These are phyloP conservation scores for Pristionchus entomophagus DNA, from an alignment of 2,888 invertebrate genomes.

Conservation along the genomic window DNA sequence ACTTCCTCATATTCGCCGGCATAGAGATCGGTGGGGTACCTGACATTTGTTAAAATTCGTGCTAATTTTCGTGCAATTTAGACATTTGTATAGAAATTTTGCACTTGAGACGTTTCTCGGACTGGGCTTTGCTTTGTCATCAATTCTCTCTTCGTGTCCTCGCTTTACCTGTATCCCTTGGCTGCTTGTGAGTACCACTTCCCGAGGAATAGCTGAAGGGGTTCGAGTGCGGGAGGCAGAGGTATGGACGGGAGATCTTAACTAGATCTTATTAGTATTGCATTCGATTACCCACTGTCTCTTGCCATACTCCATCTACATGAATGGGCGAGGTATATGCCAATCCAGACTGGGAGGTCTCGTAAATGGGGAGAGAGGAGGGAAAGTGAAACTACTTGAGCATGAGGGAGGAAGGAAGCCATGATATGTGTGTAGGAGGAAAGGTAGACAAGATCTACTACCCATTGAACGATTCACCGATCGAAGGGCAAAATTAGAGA, in stretches of 20 bases:
- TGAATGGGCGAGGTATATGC: background rate
- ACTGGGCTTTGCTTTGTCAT: background rate
- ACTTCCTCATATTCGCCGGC: conserved; percentile 71
- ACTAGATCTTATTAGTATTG: conserved; percentile 31
- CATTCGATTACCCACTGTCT: conserved; percentile 1
- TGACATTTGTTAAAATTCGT: conserved; percentile 62
- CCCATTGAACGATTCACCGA: background rate
- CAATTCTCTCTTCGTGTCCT: background rate
- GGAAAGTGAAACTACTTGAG: conserved; percentile 44
- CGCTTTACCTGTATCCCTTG: conserved; percentile 47
- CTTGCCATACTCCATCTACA: background rate
- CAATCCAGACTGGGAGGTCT: conserved; percentile 37
- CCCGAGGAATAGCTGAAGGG: conserved; percentile 75
- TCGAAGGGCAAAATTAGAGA: conserved; percentile 45
- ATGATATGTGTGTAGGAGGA: conserved; percentile 34
- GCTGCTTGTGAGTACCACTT: conserved; percentile 72
- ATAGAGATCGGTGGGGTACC: conserved; percentile 74
- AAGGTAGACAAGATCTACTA: conserved; percentile 32
- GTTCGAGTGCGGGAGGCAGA: conserved; percentile 75
- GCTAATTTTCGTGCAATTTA: conserved; percentile 46
- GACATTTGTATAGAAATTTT: background rate
- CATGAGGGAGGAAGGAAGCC: conserved; percentile 4
- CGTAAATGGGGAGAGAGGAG: background rate
- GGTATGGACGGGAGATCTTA: conserved; percentile 71
- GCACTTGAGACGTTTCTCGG: too few species aligned